These are phyloP conservation scores for Apocheima hispidaria DNA, from an alignment of 2,888 invertebrate genomes.

Conservation along the genomic window DNA sequence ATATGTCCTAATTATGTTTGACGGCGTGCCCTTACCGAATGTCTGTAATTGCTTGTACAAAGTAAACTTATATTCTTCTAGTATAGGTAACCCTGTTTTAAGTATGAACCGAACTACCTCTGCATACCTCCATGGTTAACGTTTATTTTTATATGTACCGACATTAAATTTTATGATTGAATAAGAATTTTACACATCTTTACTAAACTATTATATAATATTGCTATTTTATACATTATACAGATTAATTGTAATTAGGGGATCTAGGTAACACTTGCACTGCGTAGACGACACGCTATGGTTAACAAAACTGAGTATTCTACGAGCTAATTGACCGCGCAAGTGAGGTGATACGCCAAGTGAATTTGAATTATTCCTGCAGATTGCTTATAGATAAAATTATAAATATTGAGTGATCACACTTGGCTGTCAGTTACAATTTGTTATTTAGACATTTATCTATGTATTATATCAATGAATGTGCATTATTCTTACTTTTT, in stretches of 20 bases:
- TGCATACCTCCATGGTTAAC: slow-evolving; percentile 77
- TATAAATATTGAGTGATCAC: no score
- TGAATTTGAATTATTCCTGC: no score
- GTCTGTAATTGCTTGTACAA: not conserved
- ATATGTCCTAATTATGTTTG: no score
- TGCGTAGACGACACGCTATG: not conserved
- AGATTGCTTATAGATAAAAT: no score
- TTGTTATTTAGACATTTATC: no score
- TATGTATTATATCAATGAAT: no score
- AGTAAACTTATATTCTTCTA: slow-evolving; percentile 12
- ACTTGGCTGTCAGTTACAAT: no score
- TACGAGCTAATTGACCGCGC: no score
- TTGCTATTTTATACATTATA: slow-evolving; percentile 76
- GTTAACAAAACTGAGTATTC: not conserved
- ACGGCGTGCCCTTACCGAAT: no score
- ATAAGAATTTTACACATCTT: slow-evolving; percentile 58
- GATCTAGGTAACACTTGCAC: slow-evolving; percentile 51
- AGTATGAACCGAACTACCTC: slow-evolving; percentile 80
- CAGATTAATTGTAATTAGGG: slow-evolving; percentile 60
- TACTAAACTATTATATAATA: slow-evolving; percentile 50
- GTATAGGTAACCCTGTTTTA: slow-evolving; percentile 55
- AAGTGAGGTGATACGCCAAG: no score
- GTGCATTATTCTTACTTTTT: no score
- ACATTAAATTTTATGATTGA: slow-evolving; percentile 68
- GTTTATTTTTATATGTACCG: slow-evolving; percentile 58